phyloP scores from a whole-genome alignment of 2,888 invertebrate species.

The Synanthedon tipuliformis region DNA sequence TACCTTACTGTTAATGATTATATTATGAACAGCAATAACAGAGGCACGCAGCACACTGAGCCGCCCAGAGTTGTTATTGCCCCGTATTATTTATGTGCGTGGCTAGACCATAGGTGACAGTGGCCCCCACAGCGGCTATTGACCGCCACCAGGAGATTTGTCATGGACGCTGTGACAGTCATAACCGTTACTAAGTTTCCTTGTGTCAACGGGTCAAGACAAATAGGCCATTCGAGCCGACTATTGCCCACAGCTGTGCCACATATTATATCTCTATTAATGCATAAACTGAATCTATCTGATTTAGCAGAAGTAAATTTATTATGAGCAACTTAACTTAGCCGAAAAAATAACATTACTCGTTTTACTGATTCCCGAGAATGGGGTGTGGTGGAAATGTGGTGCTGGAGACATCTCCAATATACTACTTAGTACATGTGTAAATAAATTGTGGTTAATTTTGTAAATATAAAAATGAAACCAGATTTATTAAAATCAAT shows the following conservation, averaged over 20 bases:
- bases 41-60: constrained; percentile 54
- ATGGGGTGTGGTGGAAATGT: too few relatives aligned
- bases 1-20: background rate
- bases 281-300: too few relatives aligned
- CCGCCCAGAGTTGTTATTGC: constrained; percentile 52
- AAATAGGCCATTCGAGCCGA: background rate
- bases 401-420: too few relatives aligned
- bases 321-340: too few relatives aligned
- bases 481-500: too few relatives aligned
- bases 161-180: background rate
- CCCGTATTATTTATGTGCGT: constrained; percentile 56
- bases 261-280: too few relatives aligned
- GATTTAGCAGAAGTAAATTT: too few relatives aligned
- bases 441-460: too few relatives aligned
- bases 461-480: too few relatives aligned
- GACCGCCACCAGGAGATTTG: background rate
- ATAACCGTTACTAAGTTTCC: background rate
- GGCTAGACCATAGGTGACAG: constrained; percentile 36
- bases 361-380: too few relatives aligned
- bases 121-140: background rate
- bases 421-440: too few relatives aligned
- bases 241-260: background rate
- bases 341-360: too few relatives aligned
- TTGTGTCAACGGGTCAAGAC: background rate
- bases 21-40: constrained; percentile 40